Evolutionary conservation across 2,888 invertebrate genomes (phyloP).

Genomic region (Crepidodera aurea): DNA sequence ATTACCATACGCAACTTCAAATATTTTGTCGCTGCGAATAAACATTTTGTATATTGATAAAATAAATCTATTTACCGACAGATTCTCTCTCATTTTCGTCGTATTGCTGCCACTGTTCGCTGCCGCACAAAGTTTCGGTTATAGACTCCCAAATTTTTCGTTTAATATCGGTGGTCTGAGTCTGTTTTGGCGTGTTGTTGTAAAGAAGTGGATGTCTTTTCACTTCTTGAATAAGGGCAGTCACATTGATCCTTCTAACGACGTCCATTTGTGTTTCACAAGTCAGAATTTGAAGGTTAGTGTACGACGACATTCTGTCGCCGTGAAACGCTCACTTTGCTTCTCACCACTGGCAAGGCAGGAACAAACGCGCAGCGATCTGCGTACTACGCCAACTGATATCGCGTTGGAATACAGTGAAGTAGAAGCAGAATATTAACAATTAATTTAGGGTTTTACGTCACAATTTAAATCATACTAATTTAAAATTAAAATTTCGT

Average conservation of each 20-base stretch:
- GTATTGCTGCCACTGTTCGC: constrained; percentile 42
- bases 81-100: constrained; percentile 41
- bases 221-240: constrained; percentile 42
- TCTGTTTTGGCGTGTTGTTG: constrained; percentile 42
- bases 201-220: constrained; percentile 48
- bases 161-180: constrained; percentile 34
- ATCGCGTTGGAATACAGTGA: constrained; percentile 5
- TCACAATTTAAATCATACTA: too few species aligned
- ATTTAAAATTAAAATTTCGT: too few species aligned
- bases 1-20: not conserved
- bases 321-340: constrained; percentile 32
- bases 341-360: constrained; percentile 35
- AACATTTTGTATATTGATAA: not conserved
- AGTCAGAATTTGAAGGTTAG: constrained; percentile 16
- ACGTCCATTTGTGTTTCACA: constrained; percentile 3
- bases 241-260: constrained; percentile 8
- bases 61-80: constrained; percentile 41
- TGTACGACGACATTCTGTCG: constrained; percentile 28
- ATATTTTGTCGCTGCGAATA: not conserved
- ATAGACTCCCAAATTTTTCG: constrained; percentile 47
- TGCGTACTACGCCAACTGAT: constrained; percentile 22
- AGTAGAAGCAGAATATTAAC: not conserved
- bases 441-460: too few species aligned
- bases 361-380: constrained; percentile 32
- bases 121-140: constrained; percentile 41